phyloP scores from a whole-genome alignment of 37 sponge, comb jelly and placozoan genomes.

The Aphrocallistes beatrix region DNA sequence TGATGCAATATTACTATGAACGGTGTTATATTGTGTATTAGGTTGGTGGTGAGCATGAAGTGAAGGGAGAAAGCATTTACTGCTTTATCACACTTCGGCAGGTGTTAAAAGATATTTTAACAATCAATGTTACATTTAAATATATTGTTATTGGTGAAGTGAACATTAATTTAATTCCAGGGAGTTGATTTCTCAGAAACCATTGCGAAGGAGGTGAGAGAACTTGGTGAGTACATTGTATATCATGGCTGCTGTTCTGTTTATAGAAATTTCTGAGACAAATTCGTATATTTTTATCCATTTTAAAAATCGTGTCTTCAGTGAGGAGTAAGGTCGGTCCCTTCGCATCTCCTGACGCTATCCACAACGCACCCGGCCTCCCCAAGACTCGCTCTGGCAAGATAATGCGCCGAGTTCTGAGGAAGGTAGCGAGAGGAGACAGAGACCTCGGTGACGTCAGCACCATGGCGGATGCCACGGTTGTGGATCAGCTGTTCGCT shows the following conservation, averaged over 20 bases:
- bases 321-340: conserved; percentile 55
- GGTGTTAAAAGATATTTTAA: neutral
- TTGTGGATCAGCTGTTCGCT: conserved; percentile 51
- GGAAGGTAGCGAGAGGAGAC: conserved; percentile 61
- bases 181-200: too few relatives aligned
- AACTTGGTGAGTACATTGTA: too few relatives aligned
- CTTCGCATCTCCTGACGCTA: conserved; percentile 71
- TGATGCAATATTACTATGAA: neutral
- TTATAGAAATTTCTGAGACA: too few relatives aligned
- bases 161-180: too few relatives aligned
- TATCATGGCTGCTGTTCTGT: too few relatives aligned
- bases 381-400: conserved; percentile 99
- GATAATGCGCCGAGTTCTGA: conserved; percentile 89
- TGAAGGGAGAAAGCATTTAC: conserved; percentile 26
- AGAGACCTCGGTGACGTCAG: conserved; percentile 72
- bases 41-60: conserved; percentile 23
- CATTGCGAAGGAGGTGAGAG: too few relatives aligned
- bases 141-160: too few relatives aligned
- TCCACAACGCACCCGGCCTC: conserved; percentile 73
- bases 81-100: conserved; percentile 27
- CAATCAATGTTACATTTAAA: neutral
- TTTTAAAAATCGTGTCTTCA: too few relatives aligned
- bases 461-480: conserved; percentile 74
- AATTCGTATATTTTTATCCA: too few relatives aligned
- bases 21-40: neutral